Percentiles rank a stretch among this genome's conserved stretches.
Evolutionary conservation across 2,113 vertebrate species (phyloP).

Genomic region (Nettapus auritus): DNA sequence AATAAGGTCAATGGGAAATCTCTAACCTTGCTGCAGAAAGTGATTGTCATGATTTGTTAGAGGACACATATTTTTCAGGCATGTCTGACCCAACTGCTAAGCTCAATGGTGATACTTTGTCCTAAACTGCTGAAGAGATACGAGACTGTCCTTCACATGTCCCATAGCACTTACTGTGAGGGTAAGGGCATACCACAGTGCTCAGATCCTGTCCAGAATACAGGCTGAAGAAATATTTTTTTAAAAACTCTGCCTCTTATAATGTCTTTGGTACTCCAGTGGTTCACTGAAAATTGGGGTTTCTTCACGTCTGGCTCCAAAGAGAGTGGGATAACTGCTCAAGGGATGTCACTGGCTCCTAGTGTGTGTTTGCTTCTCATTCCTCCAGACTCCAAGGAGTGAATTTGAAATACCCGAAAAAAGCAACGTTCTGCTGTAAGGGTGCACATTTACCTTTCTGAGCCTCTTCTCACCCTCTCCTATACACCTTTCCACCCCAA

Average conservation of each 20-base stretch:
- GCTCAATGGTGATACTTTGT: not conserved
- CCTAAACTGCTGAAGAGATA: not conserved
- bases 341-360: not conserved
- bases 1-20: not conserved
- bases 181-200: not conserved
- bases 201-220: not conserved
- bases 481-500: accelerated
- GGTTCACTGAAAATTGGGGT: not conserved
- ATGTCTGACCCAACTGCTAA: not conserved
- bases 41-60: not conserved
- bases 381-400: not conserved
- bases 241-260: not conserved
- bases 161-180: not conserved
- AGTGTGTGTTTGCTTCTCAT: not conserved
- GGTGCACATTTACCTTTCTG: not conserved
- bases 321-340: not conserved
- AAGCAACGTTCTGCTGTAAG: not conserved
- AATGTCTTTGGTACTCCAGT: not conserved
- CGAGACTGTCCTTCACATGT: not conserved
- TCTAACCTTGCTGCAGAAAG: not conserved
- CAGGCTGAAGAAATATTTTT: accelerated
- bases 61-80: not conserved
- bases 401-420: not conserved
- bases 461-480: not conserved
- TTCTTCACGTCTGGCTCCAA: not conserved